Conservation (phyloP, 2,797 vertebrate species). For the Lophius americanus region DNA sequence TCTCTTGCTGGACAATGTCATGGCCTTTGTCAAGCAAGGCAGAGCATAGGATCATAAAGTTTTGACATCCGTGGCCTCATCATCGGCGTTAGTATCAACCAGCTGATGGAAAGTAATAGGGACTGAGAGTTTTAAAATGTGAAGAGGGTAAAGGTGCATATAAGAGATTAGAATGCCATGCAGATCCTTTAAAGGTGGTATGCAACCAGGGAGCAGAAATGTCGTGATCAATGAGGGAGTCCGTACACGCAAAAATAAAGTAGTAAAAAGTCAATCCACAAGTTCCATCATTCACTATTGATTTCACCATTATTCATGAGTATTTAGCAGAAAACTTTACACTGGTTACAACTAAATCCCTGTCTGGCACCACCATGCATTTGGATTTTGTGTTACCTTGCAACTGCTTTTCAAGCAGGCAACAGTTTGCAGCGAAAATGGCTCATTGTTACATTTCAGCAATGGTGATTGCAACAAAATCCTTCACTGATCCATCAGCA, state of each 20-base stretch:
- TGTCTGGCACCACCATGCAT: slow-evolving; percentile 68
- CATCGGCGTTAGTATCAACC: slow-evolving; percentile 60
- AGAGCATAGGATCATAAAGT: slow-evolving; percentile 14
- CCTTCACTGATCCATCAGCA: slow-evolving; percentile 18
- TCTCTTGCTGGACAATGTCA: slow-evolving; percentile 35
- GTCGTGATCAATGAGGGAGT: slow-evolving; percentile 22
- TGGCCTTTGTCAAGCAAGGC: slow-evolving; percentile 33
- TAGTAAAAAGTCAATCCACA: slow-evolving; percentile 35
- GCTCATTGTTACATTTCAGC: slow-evolving; percentile 63
- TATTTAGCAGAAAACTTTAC: slow-evolving; percentile 17
- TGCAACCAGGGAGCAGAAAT: slow-evolving; percentile 12
- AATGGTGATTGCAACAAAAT: slow-evolving; percentile 38
- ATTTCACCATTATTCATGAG: slow-evolving; percentile 8
- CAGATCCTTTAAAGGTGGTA: slow-evolving; percentile 27
- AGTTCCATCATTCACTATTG: slow-evolving; percentile 39
- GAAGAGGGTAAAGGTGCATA: slow-evolving; percentile 33
- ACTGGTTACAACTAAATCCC: slow-evolving; percentile 50
- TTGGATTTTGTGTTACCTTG: slow-evolving; percentile 77
- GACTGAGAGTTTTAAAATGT: slow-evolving; percentile 18
- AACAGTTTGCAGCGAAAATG: slow-evolving; percentile 79
- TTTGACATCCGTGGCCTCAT: slow-evolving; percentile 29
- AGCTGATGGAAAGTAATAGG: slow-evolving; percentile 28
- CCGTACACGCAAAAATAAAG: slow-evolving; percentile 45
- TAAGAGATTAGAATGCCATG: slow-evolving; percentile 51
- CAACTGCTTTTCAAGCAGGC: slow-evolving; percentile 81